Evolutionary conservation across 2,888 invertebrate genomes (phyloP).

Genomic region (Stenodera caucasica): DNA sequence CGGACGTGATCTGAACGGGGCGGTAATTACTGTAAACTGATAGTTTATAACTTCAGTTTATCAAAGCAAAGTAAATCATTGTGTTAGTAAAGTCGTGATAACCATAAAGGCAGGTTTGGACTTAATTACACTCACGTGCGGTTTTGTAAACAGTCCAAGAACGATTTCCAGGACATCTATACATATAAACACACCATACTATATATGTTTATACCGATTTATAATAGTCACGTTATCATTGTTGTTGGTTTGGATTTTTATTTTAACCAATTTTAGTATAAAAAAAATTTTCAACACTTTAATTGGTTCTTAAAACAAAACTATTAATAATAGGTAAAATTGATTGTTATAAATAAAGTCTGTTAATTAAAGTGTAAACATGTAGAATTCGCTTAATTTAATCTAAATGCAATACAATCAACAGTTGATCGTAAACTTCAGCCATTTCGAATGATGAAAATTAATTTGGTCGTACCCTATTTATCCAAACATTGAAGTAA

Average conservation of each 20-base stretch:
- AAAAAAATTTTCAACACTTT: constrained; percentile 38
- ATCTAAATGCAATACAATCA: not conserved
- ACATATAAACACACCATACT: constrained; percentile 38
- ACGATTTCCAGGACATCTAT: constrained; percentile 41
- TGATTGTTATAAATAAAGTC: too few species aligned
- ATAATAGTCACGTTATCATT: constrained; percentile 50
- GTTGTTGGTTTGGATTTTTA: constrained; percentile 43
- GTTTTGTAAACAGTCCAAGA: constrained; percentile 46
- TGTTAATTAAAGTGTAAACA: constrained; percentile 8
- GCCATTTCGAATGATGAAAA: constrained; percentile 10
- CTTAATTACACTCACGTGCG: constrained; percentile 55
- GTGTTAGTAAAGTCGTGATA: constrained; percentile 52
- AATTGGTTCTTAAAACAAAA: constrained; percentile 30
- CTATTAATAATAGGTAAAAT: too few species aligned
- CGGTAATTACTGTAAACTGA: constrained; percentile 47
- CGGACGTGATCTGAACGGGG: constrained; percentile 39
- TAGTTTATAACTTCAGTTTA: constrained; percentile 53
- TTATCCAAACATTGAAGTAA: not conserved
- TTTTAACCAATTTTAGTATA: constrained; percentile 25
- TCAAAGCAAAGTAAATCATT: constrained; percentile 54
- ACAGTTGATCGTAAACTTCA: constrained; percentile 14
- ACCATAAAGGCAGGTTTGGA: constrained; percentile 52
- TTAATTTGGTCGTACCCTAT: constrained; percentile 7
- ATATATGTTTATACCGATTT: constrained; percentile 47
- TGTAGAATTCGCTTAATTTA: not conserved